phyloP scores from a whole-genome alignment of 2,113 vertebrate species.

The Notechis scutatus region DNA sequence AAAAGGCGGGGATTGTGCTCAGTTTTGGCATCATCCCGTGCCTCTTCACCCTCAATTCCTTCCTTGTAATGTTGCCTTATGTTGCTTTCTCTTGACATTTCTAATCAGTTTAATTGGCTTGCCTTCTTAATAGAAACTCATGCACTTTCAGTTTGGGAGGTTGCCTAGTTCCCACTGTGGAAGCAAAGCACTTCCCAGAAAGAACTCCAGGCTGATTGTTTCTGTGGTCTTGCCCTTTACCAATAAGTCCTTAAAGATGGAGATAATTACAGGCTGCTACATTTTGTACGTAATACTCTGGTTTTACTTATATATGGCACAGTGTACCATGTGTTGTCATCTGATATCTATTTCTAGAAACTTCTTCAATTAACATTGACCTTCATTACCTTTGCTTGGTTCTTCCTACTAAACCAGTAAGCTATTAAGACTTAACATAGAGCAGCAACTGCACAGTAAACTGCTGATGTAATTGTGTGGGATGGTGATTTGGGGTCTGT shows the following conservation, averaged over 20 bases:
- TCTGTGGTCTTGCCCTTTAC: not conserved
- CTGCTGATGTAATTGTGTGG: not conserved
- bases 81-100: constrained; percentile 40
- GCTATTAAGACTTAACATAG: not conserved
- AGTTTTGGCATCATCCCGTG: not conserved
- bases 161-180: constrained; percentile 32
- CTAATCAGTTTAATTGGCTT: constrained; percentile 61
- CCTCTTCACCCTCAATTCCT: not conserved
- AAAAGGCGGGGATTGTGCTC: constrained; percentile 19
- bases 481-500: not conserved
- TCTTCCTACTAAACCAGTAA: not conserved
- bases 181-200: constrained; percentile 45
- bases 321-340: not conserved
- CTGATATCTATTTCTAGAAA: constrained; percentile 1
- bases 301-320: not conserved
- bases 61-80: constrained; percentile 22
- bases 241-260: not conserved
- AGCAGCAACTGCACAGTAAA: not conserved
- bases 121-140: constrained; percentile 23
- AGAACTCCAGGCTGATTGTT: not conserved
- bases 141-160: constrained; percentile 38
- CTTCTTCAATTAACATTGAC: not conserved
- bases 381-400: not conserved
- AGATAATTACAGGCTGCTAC: rapidly evolving
- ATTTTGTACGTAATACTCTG: not conserved